These are phyloP conservation scores for Lepidostoma basale DNA, from an alignment of 1,140 invertebrate species.

Conservation along the genomic window DNA sequence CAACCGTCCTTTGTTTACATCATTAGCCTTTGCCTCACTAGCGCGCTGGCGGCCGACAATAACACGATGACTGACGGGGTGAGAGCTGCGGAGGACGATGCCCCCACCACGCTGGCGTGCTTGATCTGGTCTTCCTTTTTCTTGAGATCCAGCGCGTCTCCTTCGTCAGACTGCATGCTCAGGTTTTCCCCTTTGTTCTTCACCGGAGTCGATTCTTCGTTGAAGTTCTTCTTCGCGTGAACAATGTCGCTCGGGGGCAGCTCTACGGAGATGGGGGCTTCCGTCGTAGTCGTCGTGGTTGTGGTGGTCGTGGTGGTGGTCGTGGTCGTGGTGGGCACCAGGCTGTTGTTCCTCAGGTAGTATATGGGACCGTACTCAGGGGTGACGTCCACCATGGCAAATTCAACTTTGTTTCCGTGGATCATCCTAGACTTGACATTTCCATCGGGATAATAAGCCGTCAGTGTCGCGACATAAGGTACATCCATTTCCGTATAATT, in stretches of 20 bases:
- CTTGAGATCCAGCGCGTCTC: conserved; percentile 51
- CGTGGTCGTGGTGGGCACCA: conserved; percentile 77
- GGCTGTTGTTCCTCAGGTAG: conserved; percentile 72
- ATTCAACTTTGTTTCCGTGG: conserved; percentile 66
- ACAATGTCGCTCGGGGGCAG: conserved; percentile 51
- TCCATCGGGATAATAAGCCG: conserved; percentile 71
- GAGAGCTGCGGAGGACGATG: conserved; percentile 34
- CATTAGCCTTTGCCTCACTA: conserved; percentile 31
- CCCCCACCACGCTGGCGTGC: conserved; percentile 50
- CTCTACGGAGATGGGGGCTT: conserved; percentile 54
- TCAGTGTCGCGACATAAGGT: conserved; percentile 73
- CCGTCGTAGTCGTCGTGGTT: conserved; percentile 65
- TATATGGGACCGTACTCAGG: conserved; percentile 74
- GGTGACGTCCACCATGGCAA: conserved; percentile 68
- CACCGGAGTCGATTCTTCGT: conserved; percentile 40
- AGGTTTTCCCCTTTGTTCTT: conserved; percentile 52
- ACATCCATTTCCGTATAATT: conserved; percentile 74
- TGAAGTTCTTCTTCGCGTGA: conserved; percentile 41
- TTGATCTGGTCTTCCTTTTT: conserved; percentile 55
- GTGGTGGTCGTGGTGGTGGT: conserved; percentile 75
- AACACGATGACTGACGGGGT: neutral
- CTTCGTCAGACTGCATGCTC: conserved; percentile 53
- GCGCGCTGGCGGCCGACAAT: neutral
- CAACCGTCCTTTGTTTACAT: conserved; percentile 31
- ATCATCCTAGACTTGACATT: conserved; percentile 59